Base-by-base conservation (phyloP, 1,140 invertebrate genomes). In the Bursaphelenchus mucronatus region DNA sequence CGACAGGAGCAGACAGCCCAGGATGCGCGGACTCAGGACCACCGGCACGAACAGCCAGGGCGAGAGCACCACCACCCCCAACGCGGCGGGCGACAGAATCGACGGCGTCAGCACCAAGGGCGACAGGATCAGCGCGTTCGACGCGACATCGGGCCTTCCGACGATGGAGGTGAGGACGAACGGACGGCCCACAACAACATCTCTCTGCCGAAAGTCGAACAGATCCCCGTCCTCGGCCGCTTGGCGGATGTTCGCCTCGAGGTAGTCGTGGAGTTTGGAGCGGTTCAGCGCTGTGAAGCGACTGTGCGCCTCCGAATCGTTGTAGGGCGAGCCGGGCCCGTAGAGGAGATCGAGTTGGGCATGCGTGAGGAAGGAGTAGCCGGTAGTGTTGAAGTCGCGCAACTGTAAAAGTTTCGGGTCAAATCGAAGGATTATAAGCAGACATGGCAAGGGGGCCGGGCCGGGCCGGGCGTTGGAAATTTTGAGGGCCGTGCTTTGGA, bases 1-100 rank as follows among this genome's bases (percentile, higher is more conserved):
- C n/a, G 72, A 75, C 40, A 75, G 19, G 15, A 74, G 56, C 41
- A 75, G 30, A 8, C 76, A 73, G 1, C 64, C 57, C 2, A 72
- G n/a, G 11, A 75, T 51, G 21, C 47, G 17, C 76, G 53, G 41
- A 72, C 67, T 11, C 57, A 59, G 9, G 1, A 59, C 57, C 30
- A 76, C n/a, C 13, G 74, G 74, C 11, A 76, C 63, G 30, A 76
- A 73, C 8, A 76, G 43, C 73, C 70, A 77, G 3, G 73, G 74
- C 15, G 46, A 64, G 11, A 75, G 54, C 17, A 75, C 49, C 30
- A 76, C 63, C 8, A 53, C 41, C 4, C 73, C 73, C 10, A 73
- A 41, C 3, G 58, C 71, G 17, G 74, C 71, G 9, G 73, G 74
- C 8, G 66, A 59, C 15, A 75, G 58, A 46, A 77, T 58, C 9